Percentiles rank a stretch among this genome's conserved stretches.
phyloP scores from a whole-genome alignment of 2,797 vertebrate species.

The Otus scops region DNA sequence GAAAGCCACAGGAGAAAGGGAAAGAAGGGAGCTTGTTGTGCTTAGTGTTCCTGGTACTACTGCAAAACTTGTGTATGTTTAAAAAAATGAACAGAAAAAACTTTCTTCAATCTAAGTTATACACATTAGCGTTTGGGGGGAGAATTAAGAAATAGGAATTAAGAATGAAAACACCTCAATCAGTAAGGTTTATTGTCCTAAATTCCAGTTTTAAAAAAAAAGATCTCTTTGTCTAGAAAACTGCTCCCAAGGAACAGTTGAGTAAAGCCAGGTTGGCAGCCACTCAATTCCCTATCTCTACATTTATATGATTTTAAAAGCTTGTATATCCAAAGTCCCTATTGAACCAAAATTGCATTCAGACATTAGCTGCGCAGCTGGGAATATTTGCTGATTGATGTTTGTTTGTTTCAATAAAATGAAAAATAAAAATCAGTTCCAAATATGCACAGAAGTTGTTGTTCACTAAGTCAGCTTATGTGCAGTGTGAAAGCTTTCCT shows the following conservation, averaged over 20 bases:
- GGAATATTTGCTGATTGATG: slow-evolving; percentile 44
- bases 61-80: background rate
- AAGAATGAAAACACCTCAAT: background rate
- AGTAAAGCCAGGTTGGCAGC: slow-evolving; percentile 49
- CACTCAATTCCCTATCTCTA: slow-evolving; percentile 37
- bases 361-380: slow-evolving; percentile 1
- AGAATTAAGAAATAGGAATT: background rate
- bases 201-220: slow-evolving; percentile 3
- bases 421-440: slow-evolving; percentile 39
- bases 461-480: background rate
- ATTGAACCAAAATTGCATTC: slow-evolving; percentile 34
- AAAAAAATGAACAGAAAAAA: background rate
- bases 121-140: background rate
- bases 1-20: background rate
- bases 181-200: background rate
- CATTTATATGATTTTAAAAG: slow-evolving; percentile 46
- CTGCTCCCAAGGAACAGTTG: slow-evolving; percentile 12
- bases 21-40: background rate
- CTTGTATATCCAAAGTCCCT: slow-evolving; percentile 24
- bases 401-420: slow-evolving; percentile 40
- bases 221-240: slow-evolving; percentile 51
- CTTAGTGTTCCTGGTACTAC: background rate
- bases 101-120: background rate
- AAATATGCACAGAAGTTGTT: slow-evolving; percentile 57
- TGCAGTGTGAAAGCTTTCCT: background rate